phyloP scores from a whole-genome alignment of 2,888 invertebrate species.

The Leptinotarsa tumamoca region DNA sequence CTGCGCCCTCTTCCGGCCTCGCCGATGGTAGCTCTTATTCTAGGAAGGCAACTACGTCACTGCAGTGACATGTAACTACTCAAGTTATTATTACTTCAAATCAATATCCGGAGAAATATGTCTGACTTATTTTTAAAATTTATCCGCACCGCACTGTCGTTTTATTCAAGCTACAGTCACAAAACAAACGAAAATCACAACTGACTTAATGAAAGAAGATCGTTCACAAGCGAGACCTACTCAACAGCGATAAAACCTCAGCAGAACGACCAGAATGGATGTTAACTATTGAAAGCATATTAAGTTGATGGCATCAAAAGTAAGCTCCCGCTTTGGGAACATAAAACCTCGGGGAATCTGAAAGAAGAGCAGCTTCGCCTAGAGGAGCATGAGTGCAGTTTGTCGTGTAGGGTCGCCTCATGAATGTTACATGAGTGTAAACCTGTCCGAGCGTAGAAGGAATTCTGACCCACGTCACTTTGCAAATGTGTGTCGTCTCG shows the following conservation, averaged over 20 bases:
- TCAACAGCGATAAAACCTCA: slow-evolving; percentile 23
- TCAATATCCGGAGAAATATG: too few relatives aligned
- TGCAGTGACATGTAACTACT: too few relatives aligned
- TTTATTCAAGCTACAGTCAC: background rate
- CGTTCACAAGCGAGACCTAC: slow-evolving; percentile 22
- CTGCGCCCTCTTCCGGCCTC: too few relatives aligned
- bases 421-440: slow-evolving; percentile 57
- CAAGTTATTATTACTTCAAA: too few relatives aligned
- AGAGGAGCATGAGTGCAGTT: slow-evolving; percentile 50
- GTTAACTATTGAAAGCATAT: slow-evolving; percentile 41
- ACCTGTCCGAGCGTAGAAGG: slow-evolving; percentile 48
- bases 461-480: slow-evolving; percentile 44
- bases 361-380: slow-evolving; percentile 2
- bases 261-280: slow-evolving; percentile 19
- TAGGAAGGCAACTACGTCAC: too few relatives aligned
- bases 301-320: slow-evolving; percentile 39
- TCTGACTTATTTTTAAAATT: too few relatives aligned
- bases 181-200: slow-evolving; percentile 22
- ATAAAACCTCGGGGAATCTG: slow-evolving; percentile 42
- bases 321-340: slow-evolving; percentile 30
- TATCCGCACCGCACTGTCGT: background rate
- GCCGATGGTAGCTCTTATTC: too few relatives aligned
- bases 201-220: slow-evolving; percentile 19
- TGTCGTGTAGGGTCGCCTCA: slow-evolving; percentile 53
- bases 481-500: slow-evolving; percentile 39